Base-by-base conservation (phyloP, 1,140 invertebrate species). In the Cydia amplana region DNA sequence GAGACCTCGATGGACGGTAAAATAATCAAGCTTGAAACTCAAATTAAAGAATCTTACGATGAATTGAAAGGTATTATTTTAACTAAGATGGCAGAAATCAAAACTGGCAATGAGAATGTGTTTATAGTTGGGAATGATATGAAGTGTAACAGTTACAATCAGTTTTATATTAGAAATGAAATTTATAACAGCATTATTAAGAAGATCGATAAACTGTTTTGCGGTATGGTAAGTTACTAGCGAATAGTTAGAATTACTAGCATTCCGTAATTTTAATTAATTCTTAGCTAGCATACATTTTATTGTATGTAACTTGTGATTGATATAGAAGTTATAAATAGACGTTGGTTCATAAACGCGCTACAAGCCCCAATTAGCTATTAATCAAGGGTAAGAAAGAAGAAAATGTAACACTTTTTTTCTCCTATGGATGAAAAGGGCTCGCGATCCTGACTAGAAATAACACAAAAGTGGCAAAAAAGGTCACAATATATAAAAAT, bases 121-220 rank as follows among this genome's bases (percentile, higher is more conserved):
- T 84, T 90, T 74, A 76, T 91, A 23, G 82, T 92, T 20, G 87
- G 87, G 1, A 90, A 89, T 51, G 81, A 91, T 79, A 77, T 90
- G 1, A 90, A 88, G 77, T 84, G 75, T 75, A 87, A 82, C 75
- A 85, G 90, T 55, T 81, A 83, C 25, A 89, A 87, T 65, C 83
- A 91, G 70, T 77, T 90, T 23, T 83, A 84, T 64, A 79, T 86
- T 32, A 85, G 78, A 63, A 91, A 86, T 77, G 85, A 93, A 63
- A 93, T 93, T 32, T 93, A 91, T 32, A 91, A 91, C 79, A 82
- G 75, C 73, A 89, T 93, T 78, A 88, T 93, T 75, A 86, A 76
- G 75, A 92, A 90, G 75, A 91, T 92, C 63, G 91, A 92, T 83
- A 90, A 90, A 75, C 73, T 92, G 3, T 92, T 89, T 83, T 85